Evolutionary conservation across 2,113 vertebrate genomes (phyloP).

Genomic region (Gracilinanus agilis): DNA sequence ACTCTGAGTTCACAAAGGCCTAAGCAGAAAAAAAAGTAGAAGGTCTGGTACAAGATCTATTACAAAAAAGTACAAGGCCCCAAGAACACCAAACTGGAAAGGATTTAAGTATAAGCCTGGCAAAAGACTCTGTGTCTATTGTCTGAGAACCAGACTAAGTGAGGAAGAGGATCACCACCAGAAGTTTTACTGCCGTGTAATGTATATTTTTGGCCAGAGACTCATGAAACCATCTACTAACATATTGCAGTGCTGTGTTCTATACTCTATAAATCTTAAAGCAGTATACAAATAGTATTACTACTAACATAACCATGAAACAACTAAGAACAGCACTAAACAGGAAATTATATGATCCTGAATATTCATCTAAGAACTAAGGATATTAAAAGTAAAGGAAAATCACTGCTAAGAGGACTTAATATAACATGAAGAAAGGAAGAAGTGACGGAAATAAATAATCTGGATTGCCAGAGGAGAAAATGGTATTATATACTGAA

Average conservation of each 20-base stretch:
- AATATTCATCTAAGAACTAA: not conserved
- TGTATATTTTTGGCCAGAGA: not conserved
- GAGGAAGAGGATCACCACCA: not conserved
- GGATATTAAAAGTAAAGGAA: not conserved
- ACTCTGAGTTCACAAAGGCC: not conserved
- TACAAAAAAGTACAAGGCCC: too few relatives aligned
- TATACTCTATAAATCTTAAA: not conserved
- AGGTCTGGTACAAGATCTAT: not conserved
- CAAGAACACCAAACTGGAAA: too few relatives aligned
- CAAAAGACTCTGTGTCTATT: too few relatives aligned
- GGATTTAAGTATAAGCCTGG: too few relatives aligned
- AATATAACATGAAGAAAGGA: not conserved
- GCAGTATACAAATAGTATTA: not conserved
- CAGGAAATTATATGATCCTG: not conserved
- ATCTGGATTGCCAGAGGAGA: not conserved
- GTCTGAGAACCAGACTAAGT: not conserved
- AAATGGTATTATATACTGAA: not conserved
- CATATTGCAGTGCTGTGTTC: not conserved
- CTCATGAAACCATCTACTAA: not conserved
- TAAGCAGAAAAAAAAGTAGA: not conserved
- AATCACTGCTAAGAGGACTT: not conserved
- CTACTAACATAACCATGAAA: not conserved
- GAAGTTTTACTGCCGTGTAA: not conserved
- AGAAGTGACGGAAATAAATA: not conserved
- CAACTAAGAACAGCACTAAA: not conserved